A percentile compares a stretch with the other conserved stretches of the same genome.
Conservation (phyloP, 2,888 invertebrate species). For the Cephus pygmeus region DNA sequence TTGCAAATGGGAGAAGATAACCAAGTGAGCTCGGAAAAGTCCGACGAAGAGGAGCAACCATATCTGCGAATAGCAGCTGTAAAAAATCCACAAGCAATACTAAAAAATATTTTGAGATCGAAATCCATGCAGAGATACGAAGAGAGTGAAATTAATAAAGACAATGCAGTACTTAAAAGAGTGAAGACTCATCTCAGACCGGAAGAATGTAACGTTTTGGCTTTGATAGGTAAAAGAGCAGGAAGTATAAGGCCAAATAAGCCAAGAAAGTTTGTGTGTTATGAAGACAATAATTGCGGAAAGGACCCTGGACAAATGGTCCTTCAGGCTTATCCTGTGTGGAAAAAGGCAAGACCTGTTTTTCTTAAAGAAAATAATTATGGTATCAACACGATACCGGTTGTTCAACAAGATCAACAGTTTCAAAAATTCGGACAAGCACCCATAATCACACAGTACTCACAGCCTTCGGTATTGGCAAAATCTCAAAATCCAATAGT, state of each 20-base stretch:
- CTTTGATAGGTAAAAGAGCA: slow-evolving; percentile 14
- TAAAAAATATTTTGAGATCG: slow-evolving; percentile 18
- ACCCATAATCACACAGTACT: background rate
- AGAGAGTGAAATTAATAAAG: background rate
- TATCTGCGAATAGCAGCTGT: slow-evolving; percentile 11
- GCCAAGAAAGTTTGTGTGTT: slow-evolving; percentile 42
- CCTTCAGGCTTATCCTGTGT: slow-evolving; percentile 15
- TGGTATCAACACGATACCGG: background rate
- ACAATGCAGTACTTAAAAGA: background rate
- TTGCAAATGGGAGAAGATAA: slow-evolving; percentile 1
- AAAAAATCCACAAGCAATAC: slow-evolving; percentile 15
- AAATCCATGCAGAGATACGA: slow-evolving; percentile 18
- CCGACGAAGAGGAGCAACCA: background rate
- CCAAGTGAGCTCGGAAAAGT: background rate
- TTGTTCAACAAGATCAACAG: background rate
- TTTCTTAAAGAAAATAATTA: background rate
- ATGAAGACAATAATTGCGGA: slow-evolving; percentile 29
- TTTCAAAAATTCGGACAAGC: background rate
- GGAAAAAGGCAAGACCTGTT: slow-evolving; percentile 1
- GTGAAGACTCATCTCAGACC: slow-evolving; percentile 13
- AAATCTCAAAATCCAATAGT: background rate
- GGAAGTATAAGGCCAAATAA: background rate
- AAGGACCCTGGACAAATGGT: slow-evolving; percentile 3
- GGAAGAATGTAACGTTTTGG: slow-evolving; percentile 12
- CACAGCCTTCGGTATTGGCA: background rate